Base-by-base conservation (phyloP, 1,140 invertebrate species). In the Drosophila nigromelanica region DNA sequence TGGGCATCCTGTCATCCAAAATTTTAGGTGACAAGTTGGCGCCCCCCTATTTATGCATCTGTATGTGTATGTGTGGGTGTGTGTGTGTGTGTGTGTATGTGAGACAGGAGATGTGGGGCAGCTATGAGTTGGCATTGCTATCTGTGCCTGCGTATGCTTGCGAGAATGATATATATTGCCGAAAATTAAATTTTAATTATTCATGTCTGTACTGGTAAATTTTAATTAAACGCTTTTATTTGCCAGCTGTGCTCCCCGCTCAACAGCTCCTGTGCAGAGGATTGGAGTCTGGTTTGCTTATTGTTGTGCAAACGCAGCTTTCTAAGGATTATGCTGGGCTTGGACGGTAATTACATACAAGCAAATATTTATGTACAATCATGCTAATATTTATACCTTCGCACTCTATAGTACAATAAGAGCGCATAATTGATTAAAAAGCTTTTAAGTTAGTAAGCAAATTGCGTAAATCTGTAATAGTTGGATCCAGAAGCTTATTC, bases 121-220 rank as follows among this genome's bases (percentile, higher is more conserved):
- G 4, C n/a, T n/a, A n/a, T n/a, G 27, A 6, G 27, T 27, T 27
- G 27, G 27, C 27, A 6, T 27, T 27, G 27, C 27, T 27, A 27
- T 27, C 27, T 37, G 27, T 43, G 14, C 11, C 24, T 64, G 24
- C 48, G 37, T 12, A 27, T 47, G 69, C 35, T 47, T 62, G 58
- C 58, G 37, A 51, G 63, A 66, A 81, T 75, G 71, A 81, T 81
- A 78, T 86, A 86, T 86, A 86, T 86, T 78, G 75, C 70, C 79
- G 78, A 78, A 72, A 87, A 86, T 86, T 87, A 86, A 86, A 86
- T 87, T 86, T 86, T 86, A 86, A 86, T 86, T 86, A 86, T 86
- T 86, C 82, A 86, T 86, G 82, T 76, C 62, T 87, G 71, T 82
- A 45, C 40, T 82, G 82, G 82, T 72, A 87, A 82, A 86, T 85